Evolutionary conservation across 1,140 invertebrate genomes (phyloP), one percentile per base, ranked within the genome.

Genomic region (Zaprionus lachaisei): DNA sequence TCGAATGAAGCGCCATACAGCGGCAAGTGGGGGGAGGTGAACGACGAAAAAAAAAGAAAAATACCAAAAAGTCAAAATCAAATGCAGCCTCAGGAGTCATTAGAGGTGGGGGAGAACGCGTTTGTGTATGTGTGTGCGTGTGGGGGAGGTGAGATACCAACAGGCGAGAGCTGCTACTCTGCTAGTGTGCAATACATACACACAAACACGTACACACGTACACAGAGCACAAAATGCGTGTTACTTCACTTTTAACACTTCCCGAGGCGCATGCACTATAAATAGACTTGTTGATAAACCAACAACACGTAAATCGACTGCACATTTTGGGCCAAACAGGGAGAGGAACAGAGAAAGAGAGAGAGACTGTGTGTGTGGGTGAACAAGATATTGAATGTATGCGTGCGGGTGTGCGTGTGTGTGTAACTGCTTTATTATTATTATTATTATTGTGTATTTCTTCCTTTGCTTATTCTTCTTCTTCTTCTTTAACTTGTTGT

Each of bases 281-380:
- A 89, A 89, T 86, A 86, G 84, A 86, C 83, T 89, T 86, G 83
- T 86, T 86, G 83, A 86, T 86, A 86, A 86, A 81, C 71, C 77
- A 73, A 34, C 31, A 34, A 80, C 61, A 61, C 44, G 71, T 76
- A 60, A 75, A 64, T 54, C 67, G 44, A 71, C 41, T 71, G 72
- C 72, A 75, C 55, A 75, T 75, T 75, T 75, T 75, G 72, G 72
- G 72, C 51, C 66, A 63, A 17, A 66, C 28, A 47, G 28, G 31
- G 63, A 41, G n/a, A 56, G 51, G 28, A 12, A 7, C 11, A 47
- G 22, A 17, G 15, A 22, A 55, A 51, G 47, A 41, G 63, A 28
- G 24, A 44, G 51, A 28, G 24, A n/a, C 20, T 28, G 17, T 62
- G 31, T 17, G 15, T 37, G 22, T 26, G 20, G 22, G 63, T 41